Conservation (phyloP, 2,888 invertebrate species). For the Trissonchulus sp. region DNA sequence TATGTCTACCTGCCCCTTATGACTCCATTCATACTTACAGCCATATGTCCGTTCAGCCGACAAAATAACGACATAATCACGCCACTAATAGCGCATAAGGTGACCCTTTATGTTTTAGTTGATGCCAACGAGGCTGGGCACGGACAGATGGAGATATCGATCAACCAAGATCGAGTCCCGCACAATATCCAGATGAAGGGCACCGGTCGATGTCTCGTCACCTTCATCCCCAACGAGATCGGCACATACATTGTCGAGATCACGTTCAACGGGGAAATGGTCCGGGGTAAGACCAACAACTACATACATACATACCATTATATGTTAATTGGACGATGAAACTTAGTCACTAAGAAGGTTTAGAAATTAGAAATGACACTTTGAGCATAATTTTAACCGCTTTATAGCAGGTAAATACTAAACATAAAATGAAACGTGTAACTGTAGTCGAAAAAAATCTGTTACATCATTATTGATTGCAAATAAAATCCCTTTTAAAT, state of each 20-base stretch:
- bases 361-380: neutral
- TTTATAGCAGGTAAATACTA: too few relatives aligned
- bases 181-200: slow-evolving; percentile 93
- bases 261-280: slow-evolving; percentile 89
- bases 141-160: slow-evolving; percentile 97
- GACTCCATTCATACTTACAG: too few relatives aligned
- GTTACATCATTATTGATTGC: too few relatives aligned
- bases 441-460: too few relatives aligned
- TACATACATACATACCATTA: too few relatives aligned
- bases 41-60: too few relatives aligned
- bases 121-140: slow-evolving; percentile 97
- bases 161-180: slow-evolving; percentile 96
- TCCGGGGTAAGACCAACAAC: slow-evolving; percentile 69
- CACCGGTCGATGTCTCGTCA: slow-evolving; percentile 71
- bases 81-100: too few relatives aligned
- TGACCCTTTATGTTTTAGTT: slow-evolving; percentile 65
- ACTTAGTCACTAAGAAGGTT: slow-evolving; percentile 1
- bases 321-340: too few relatives aligned
- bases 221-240: slow-evolving; percentile 87
- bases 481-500: too few relatives aligned
- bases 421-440: too few relatives aligned
- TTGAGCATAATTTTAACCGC: neutral
- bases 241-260: slow-evolving; percentile 86
- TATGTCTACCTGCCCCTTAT: too few relatives aligned
- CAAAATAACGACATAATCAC: too few relatives aligned